Evolutionary conservation across 1,140 invertebrate genomes (phyloP), one percentile per base, ranked within the genome.

Genomic region (Eriocheir sinensis): DNA sequence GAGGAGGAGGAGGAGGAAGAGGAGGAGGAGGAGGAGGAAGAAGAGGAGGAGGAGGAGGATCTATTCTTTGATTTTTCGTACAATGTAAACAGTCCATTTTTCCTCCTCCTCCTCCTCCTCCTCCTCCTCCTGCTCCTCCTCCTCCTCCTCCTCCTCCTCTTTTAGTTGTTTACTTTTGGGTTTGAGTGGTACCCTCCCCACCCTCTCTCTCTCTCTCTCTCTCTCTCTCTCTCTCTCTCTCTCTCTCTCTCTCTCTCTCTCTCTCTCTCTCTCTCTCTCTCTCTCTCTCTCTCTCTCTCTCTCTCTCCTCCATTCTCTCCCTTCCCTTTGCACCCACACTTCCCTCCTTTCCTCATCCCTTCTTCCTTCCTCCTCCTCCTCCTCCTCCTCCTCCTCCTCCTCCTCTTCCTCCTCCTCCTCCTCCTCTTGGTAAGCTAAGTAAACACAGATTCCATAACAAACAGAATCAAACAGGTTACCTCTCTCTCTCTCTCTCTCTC

Each of bases 271-370:
- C 60, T 72, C 60, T 72, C 60, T 72, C 0, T 72, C 60, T 72
- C 60, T 72, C 60, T 72, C 60, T 72, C 60, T 72, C 60, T 72
- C 60, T 72, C 60, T n/a, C 27, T 72, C 60, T n/a, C 60, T 48
- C n/a, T 48, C 44, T 48, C 4, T 48, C 4, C 44, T 48, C 44
- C 15, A 15, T 48, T 48, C 4, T 48, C 44, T 15, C 15, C 4
- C n/a, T n/a, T n/a, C 60, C 21, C 60, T n/a, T n/a, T 72, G 21
- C 21, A n/a, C n/a, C n/a, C n/a, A n/a, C n/a, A n/a, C 60, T 72
- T 21, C 21, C 60, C n/a, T 21, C 60, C n/a, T 21, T n/a, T n/a
- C n/a, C 27, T 72, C 17, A 21, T 72, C 21, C 60, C n/a, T n/a
- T n/a, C 60, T 72, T n/a, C 21, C 60, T 72, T 21, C 21, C 60